phyloP scores from a whole-genome alignment of 2,113 vertebrate genomes.

The Oophaga pumilio region DNA sequence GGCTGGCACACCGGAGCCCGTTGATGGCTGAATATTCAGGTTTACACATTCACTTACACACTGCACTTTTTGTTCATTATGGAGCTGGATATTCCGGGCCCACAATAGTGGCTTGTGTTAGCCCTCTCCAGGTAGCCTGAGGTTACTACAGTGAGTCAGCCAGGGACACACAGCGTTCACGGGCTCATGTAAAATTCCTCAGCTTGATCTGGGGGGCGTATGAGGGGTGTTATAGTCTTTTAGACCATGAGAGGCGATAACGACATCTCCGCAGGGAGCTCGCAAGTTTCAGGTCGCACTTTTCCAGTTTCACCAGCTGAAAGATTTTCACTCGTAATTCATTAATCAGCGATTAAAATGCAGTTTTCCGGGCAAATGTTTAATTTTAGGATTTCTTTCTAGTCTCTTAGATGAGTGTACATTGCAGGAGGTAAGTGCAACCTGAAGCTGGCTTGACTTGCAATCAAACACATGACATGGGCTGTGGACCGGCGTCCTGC shows the following conservation, averaged over 20 bases:
- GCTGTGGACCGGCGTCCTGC: not conserved
- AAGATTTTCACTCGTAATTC: not conserved
- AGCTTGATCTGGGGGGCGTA: not conserved
- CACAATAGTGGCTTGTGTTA: constrained; percentile 46
- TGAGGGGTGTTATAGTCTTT: not conserved
- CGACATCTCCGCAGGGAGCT: constrained; percentile 1
- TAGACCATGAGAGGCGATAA: constrained; percentile 9
- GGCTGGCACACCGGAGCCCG: not conserved
- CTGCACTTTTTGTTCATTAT: constrained; percentile 39
- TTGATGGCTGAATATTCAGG: not conserved
- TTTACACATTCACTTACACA: constrained; percentile 3
- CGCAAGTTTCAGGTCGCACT: not conserved
- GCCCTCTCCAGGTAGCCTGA: constrained; percentile 54
- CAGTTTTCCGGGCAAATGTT: not conserved
- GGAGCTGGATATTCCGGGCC: not conserved
- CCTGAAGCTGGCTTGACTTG: not conserved
- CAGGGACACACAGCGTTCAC: constrained; percentile 18
- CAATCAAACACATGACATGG: not conserved
- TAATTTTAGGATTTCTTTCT: not conserved
- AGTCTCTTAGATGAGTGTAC: not conserved
- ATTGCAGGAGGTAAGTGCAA: not conserved
- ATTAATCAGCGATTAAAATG: not conserved
- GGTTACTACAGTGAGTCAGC: constrained; percentile 42
- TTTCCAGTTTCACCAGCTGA: not conserved
- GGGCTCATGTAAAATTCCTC: constrained; percentile 48